Percentiles rank a stretch among this genome's conserved stretches.
Conservation (phyloP, 2,888 invertebrate species). For the Epirrhoe tristata region DNA sequence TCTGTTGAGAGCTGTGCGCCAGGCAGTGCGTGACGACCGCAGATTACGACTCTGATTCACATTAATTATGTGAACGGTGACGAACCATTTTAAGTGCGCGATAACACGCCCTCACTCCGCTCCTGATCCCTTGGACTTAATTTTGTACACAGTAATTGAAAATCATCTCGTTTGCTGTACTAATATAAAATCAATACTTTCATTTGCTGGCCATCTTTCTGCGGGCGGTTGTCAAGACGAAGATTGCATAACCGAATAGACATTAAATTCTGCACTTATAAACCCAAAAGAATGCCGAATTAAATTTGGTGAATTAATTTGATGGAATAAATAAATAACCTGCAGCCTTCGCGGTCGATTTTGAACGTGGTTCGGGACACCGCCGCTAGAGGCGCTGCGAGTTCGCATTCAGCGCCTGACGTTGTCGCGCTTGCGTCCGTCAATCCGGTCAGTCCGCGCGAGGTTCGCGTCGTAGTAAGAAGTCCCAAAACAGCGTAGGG, state of each 20-base stretch:
- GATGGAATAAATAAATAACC: conserved; percentile 28
- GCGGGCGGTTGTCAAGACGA: conserved; percentile 10
- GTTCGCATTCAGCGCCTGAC: conserved; percentile 47
- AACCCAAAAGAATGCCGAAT: conserved; percentile 4
- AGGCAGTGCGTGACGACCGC: conserved; percentile 61
- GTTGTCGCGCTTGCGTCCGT: conserved; percentile 70
- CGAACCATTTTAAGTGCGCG: conserved; percentile 79
- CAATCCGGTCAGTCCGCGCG: conserved; percentile 68
- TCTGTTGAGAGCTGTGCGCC: conserved; percentile 48
- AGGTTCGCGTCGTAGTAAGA: conserved; percentile 71
- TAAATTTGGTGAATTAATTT: conserved; percentile 23
- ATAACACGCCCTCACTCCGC: conserved; percentile 71
- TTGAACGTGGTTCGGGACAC: conserved; percentile 57
- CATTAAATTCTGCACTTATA: conserved; percentile 10
- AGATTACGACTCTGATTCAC: conserved; percentile 73
- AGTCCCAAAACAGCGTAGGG: conserved; percentile 66
- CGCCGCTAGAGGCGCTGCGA: conserved; percentile 57
- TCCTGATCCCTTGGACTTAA: conserved; percentile 50
- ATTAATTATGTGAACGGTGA: conserved; percentile 82
- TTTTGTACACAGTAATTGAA: conserved; percentile 48
- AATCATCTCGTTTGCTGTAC: conserved; percentile 47
- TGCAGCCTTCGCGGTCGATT: conserved; percentile 66
- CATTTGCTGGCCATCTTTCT: conserved; percentile 36
- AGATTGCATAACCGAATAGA: conserved; percentile 22
- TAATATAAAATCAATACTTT: conserved; percentile 78